Evolutionary conservation across 2,113 vertebrate species (phyloP), one percentile per base, ranked within the genome.

Genomic region (Hiodon alosoides): DNA sequence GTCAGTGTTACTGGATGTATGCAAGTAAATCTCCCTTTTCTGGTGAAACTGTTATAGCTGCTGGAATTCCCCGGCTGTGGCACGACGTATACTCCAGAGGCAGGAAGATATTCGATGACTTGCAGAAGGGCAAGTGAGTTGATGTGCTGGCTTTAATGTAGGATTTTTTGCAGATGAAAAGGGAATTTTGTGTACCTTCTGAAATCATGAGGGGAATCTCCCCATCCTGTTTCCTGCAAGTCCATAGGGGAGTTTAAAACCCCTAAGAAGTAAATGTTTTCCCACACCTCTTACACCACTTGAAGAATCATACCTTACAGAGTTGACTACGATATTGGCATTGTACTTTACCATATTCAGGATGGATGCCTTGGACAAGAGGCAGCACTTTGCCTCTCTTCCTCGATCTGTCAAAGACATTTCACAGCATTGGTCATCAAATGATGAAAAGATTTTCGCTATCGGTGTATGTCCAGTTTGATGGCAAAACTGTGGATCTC

Each of bases 61-160:
- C 87, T 0, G 89, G 84, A 0, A 80, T 92, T 73, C 85, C 87
- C 11, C 83, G 90, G 10, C 10, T 84, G 0, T 89, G 89, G 68
- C 58, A 72, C 17, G 73, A 85, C 5, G 71, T 91, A 67, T 79
- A 79, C 73, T 4, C 1, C 3, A 74, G 87, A 70, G 90, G 85
- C 1, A 83, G 74, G 76, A 90, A 84, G 81, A 69, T 87, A 0
- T 87, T 86, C 66, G 88, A 90, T 5, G 46, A 72, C 0, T 58
- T 3, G n/a, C 86, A 88, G 76, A 75, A 74, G 77, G 90, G 90
- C 66, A 82, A 76, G 91, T 91, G 69, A 88, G 84, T 7, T 55
- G 1, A 60, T 51, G 6, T 57, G 54, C 54, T 54, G 17, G 8
- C 4, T 71, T 9, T 47, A 48, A 66, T 2, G n/a, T 31, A 69